Conservation (phyloP, 2,113 vertebrate species). For the Microcebus jonahi region DNA sequence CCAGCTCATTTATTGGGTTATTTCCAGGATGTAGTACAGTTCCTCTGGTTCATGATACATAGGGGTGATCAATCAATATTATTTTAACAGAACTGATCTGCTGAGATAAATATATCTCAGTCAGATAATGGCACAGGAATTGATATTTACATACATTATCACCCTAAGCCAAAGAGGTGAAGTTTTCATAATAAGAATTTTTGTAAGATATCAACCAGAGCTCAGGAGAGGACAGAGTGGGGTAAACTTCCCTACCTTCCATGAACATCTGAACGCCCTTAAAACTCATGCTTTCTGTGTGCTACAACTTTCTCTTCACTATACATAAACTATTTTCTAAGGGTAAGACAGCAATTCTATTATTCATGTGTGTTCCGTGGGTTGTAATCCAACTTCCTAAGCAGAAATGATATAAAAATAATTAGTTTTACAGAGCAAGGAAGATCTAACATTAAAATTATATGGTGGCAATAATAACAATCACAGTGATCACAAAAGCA, state of each 20-base stretch:
- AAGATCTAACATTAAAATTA: conserved; percentile 65
- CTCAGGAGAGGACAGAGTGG: background rate
- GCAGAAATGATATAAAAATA: conserved; percentile 58
- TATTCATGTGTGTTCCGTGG: conserved; percentile 7
- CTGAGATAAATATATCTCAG: background rate
- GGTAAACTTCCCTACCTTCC: background rate
- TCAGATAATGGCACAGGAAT: background rate
- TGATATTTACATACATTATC: conserved; percentile 22
- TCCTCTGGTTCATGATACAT: background rate
- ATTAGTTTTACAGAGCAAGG: conserved; percentile 61
- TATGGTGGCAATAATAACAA: conserved; percentile 29
- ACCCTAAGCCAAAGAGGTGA: background rate
- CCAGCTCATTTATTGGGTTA: background rate
- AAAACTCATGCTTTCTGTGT: background rate
- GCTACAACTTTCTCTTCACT: background rate
- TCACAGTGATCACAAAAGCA: conserved; percentile 41
- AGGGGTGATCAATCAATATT: background rate
- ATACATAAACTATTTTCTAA: background rate
- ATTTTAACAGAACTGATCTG: conserved; percentile 6
- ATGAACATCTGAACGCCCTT: background rate
- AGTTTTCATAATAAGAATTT: background rate
- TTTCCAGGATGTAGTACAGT: background rate
- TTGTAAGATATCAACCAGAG: background rate
- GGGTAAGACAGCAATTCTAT: background rate
- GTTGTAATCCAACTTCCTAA: conserved; percentile 47